Evolutionary conservation across 2,888 invertebrate genomes (phyloP), one percentile per base, ranked within the genome.

Genomic region (Copidosoma aretas): DNA sequence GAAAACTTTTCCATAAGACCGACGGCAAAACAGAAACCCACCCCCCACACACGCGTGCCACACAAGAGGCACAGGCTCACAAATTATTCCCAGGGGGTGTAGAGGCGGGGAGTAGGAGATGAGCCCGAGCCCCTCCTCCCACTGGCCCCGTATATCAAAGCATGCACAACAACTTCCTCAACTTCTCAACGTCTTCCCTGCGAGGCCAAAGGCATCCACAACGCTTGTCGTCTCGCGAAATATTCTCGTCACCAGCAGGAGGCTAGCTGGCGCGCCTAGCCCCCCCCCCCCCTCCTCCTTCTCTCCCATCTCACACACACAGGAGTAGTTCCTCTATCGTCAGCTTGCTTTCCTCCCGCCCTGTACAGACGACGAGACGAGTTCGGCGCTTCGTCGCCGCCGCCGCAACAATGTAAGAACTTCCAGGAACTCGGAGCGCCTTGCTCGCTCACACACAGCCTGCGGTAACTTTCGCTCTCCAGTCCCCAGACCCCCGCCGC

Each of bases 371-470:
- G 67, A 68, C 71, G 69, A 72, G 73, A 75, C 77, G 77, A 79
- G 78, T 79, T 79, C 74, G 75, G 59, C 49, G 75, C 77, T 75
- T 77, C 77, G 75, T 71, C 72, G 74, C 78, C 77, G 77, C 80
- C 72, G 74, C 78, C 77, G 77, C 80, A 80, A 80, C 81, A 80
- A 80, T 81, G 80, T 78, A 71, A 65, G 74, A 80, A 80, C 75
- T 80, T 80, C 74, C 64, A 68, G 71, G 74, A 80, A 80, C 77
- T 80, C 78, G 73, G 72, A 75, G 72, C 10, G 14, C 43, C 17
- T 46, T 17, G 43, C 43, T 46, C 43, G 43, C 43, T 46, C 17
- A 17, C 43, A 46, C 12, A 17, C 43, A 46, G 43, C 12, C 43
- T 46, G 43, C 15, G 43, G 43, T 46, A 46, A 46, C 43, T 46